Base-by-base conservation (phyloP, 2,888 invertebrate species). In the Omphaloscelis lunosa region DNA sequence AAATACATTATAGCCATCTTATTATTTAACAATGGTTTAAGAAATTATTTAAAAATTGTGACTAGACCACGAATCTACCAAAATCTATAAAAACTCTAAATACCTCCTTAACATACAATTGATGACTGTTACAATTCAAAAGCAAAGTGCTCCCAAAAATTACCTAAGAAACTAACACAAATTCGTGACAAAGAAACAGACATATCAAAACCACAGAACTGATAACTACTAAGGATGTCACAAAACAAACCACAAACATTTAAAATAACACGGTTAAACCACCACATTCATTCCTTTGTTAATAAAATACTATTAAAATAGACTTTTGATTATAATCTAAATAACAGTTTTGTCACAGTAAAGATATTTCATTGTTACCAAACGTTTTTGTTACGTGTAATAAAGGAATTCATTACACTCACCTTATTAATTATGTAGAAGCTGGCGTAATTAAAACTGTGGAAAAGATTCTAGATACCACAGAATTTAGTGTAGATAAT, bases 241-340 rank as follows among this genome's bases (percentile, higher is more conserved):
- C 12, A 51, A 15, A 75, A 48, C 66, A 62, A 81, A 82, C 87
- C 79, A 56, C 79, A 84, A 56, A 17, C 56, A 68, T 76, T 83
- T 75, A 63, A 80, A 63, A 75, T 11, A 82, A 81, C 82, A 77
- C 79, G 77, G 77, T 75, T 77, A 77, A 51, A 51, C 51, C 34
- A 79, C 80, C 77, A 67, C 80, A 75, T 59, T 65, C 39, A 84
- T 86, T 82, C 56, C 76, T 65, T 86, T 80, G 68, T 88, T 79
- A 74, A 76, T 62, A 72, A 72, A 79, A 77, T 29, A 72, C 27
- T 62, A 65, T 77, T 59, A 86, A 65, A 87, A 79, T 71, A 74
- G 71, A 72, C n/a, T 27, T 51, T 61, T 76, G 84, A 87, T 85
- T 61, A 63, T 41, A 68, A 86, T 86, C 88, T 34, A 77, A 82